These are phyloP conservation scores for Mactromeris polynyma DNA, from an alignment of 2,888 invertebrate genomes.

Conservation along the genomic window DNA sequence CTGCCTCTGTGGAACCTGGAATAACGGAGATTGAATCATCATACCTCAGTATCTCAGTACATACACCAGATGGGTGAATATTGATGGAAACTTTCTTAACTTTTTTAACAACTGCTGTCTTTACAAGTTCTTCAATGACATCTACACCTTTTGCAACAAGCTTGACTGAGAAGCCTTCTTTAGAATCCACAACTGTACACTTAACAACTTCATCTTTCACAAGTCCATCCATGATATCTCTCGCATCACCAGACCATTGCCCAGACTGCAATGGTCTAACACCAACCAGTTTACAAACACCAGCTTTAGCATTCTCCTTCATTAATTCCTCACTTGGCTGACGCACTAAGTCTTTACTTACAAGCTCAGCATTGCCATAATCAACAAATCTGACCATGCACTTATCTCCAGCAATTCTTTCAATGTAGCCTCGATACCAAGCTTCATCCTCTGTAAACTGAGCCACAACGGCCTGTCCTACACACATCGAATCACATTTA, in stretches of 20 bases:
- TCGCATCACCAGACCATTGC: constrained; percentile 74
- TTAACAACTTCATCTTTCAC: constrained; percentile 75
- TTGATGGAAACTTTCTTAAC: constrained; percentile 51
- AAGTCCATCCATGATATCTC: constrained; percentile 77
- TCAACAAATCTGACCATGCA: constrained; percentile 78
- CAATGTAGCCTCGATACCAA: constrained; percentile 91
- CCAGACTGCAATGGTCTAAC: constrained; percentile 71
- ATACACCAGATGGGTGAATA: background rate
- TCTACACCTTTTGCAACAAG: constrained; percentile 70
- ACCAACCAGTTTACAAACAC: constrained; percentile 75
- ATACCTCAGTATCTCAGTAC: constrained; percentile 30
- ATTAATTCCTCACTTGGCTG: constrained; percentile 67
- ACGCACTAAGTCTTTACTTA: constrained; percentile 68
- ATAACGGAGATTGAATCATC: constrained; percentile 24
- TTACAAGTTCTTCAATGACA: constrained; percentile 74
- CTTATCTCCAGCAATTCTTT: constrained; percentile 86
- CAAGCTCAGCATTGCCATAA: constrained; percentile 83
- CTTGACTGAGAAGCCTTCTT: constrained; percentile 66
- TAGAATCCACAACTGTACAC: constrained; percentile 68
- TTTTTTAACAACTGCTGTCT: constrained; percentile 72
- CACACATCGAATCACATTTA: constrained; percentile 38
- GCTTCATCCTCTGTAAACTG: constrained; percentile 89
- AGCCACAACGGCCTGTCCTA: constrained; percentile 85
- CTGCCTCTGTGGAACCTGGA: constrained; percentile 61
- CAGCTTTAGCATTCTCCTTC: constrained; percentile 72